phyloP scores from a whole-genome alignment of 37 sponge, comb jelly and placozoan genomes.

The Haliclona indistincta region DNA sequence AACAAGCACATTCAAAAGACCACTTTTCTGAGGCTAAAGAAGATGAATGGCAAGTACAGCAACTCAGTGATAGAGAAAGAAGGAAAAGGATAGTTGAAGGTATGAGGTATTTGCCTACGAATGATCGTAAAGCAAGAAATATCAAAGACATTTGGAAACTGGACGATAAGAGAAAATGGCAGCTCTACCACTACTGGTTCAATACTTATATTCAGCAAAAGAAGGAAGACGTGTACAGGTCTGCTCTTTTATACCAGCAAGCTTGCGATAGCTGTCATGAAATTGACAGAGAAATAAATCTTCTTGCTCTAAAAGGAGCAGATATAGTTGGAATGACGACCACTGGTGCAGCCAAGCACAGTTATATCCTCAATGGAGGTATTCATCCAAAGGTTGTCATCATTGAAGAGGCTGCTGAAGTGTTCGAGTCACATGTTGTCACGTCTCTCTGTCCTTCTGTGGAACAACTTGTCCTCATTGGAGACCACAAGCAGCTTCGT shows the following conservation, averaged over 20 bases:
- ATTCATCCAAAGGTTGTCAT: slow-evolving; percentile 85
- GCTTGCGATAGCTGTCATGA: too few species aligned
- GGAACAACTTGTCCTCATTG: slow-evolving; percentile 93
- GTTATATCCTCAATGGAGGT: slow-evolving; percentile 60
- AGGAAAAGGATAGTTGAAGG: slow-evolving; percentile 38
- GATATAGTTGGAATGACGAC: slow-evolving; percentile 91
- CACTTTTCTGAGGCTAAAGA: not conserved
- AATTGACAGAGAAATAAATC: slow-evolving; percentile 4
- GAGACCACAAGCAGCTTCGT: slow-evolving; percentile 95
- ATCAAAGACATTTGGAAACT: slow-evolving; percentile 34
- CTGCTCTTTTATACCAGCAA: too few species aligned
- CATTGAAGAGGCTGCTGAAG: slow-evolving; percentile 96
- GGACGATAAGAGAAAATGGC: slow-evolving; percentile 40
- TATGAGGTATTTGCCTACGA: slow-evolving; percentile 50
- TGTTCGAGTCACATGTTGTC: slow-evolving; percentile 88
- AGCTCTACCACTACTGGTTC: slow-evolving; percentile 70
- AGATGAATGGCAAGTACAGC: slow-evolving; percentile 41
- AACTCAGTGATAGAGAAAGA: slow-evolving; percentile 25
- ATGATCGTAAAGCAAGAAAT: slow-evolving; percentile 13
- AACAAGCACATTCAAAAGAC: not conserved
- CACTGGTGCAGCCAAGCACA: slow-evolving; percentile 91
- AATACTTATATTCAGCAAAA: slow-evolving; percentile 23
- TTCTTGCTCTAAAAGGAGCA: slow-evolving; percentile 1
- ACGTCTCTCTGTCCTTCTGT: slow-evolving; percentile 66
- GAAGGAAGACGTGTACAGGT: too few species aligned